Percentiles rank a stretch among this genome's conserved stretches.
These are phyloP conservation scores for Sander lucioperca DNA, from an alignment of 2,113 vertebrate species.

Conservation along the genomic window DNA sequence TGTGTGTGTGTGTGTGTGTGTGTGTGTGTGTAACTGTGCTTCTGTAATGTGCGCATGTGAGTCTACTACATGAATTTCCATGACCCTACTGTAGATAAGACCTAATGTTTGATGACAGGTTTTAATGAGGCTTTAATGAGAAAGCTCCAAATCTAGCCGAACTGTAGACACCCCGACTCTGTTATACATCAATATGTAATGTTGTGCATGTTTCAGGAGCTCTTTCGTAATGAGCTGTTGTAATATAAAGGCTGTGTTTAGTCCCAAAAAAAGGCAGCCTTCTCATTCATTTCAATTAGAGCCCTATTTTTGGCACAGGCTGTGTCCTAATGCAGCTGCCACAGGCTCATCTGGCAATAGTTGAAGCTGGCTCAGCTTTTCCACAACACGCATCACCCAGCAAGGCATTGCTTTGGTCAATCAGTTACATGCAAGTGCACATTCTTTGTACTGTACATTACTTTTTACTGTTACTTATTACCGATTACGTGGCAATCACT, in stretches of 20 bases:
- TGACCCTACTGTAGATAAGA: background rate
- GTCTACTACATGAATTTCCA: background rate
- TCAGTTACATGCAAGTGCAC: slow-evolving; percentile 5
- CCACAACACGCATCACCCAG: slow-evolving; percentile 3
- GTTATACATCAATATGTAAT: slow-evolving; percentile 15
- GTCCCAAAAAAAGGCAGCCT: background rate
- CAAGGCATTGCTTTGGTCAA: background rate
- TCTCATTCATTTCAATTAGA: slow-evolving; percentile 29
- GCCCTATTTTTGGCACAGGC: slow-evolving; percentile 23
- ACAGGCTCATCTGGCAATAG: slow-evolving; percentile 23
- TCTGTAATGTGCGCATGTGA: background rate
- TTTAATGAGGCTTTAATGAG: slow-evolving; percentile 42
- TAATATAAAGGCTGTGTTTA: background rate
- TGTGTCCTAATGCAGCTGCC: background rate
- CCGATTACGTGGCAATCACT: background rate
- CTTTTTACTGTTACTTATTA: background rate
- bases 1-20: slow-evolving; percentile 9
- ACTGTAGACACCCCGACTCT: background rate
- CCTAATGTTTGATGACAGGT: background rate
- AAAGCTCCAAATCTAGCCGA: background rate
- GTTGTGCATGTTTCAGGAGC: background rate
- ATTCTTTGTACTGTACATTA: slow-evolving; percentile 2
- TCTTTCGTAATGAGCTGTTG: slow-evolving; percentile 11
- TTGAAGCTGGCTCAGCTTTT: slow-evolving; percentile 1
- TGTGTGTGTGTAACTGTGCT: background rate